These are phyloP conservation scores for Idris sp. DNA, from an alignment of 1,140 invertebrate species.

Conservation along the genomic window DNA sequence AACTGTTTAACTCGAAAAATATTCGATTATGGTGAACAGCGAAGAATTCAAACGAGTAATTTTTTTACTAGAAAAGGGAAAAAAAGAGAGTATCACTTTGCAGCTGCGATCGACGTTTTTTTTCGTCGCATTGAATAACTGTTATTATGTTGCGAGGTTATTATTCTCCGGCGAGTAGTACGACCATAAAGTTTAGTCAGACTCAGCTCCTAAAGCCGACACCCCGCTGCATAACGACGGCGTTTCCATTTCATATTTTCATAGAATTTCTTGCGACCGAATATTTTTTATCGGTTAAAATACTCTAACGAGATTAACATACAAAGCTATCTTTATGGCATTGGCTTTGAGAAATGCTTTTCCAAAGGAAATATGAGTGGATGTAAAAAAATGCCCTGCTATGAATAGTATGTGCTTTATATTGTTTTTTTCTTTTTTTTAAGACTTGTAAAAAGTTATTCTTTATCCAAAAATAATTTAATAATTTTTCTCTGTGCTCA, in stretches of 20 bases:
- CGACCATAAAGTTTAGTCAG: constrained; percentile 45
- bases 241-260: constrained; percentile 25
- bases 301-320: constrained; percentile 33
- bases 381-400: constrained; percentile 5
- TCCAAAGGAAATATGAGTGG: constrained; percentile 4
- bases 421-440: too few relatives aligned
- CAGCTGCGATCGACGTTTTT: neutral
- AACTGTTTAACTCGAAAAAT: too few relatives aligned
- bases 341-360: constrained; percentile 21
- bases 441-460: too few relatives aligned
- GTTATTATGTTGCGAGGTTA: constrained; percentile 27
- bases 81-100: neutral
- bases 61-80: neutral
- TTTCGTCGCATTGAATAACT: constrained; percentile 15
- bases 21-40: too few relatives aligned
- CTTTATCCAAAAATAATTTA: too few relatives aligned
- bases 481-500: too few relatives aligned
- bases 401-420: constrained; percentile 26
- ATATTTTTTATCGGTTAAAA: constrained; percentile 43
- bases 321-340: constrained; percentile 21
- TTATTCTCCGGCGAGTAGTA: constrained; percentile 31
- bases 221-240: constrained; percentile 9
- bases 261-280: constrained; percentile 22
- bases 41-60: constrained; percentile 10
- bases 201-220: constrained; percentile 25